A percentile compares a stretch with the other conserved stretches of the same genome.
phyloP scores from a whole-genome alignment of 37 sponge, comb jelly and placozoan species.

The Dysidea cf. avara region DNA sequence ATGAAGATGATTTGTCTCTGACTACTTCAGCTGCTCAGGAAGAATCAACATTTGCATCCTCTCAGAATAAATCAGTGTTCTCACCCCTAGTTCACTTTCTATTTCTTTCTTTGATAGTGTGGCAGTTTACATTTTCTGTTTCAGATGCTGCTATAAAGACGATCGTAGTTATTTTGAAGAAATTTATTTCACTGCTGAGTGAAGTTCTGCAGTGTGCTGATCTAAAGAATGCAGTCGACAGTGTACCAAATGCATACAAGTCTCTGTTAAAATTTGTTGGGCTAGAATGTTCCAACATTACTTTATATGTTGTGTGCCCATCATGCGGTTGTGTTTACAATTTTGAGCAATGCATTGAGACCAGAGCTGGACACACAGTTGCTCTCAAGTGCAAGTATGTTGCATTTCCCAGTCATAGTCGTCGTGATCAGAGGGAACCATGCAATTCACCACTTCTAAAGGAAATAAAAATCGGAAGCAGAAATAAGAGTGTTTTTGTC shows the following conservation, averaged over 20 bases:
- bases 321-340: slow-evolving; percentile 51
- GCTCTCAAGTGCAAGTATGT: slow-evolving; percentile 47
- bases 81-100: too few relatives aligned
- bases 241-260: background rate
- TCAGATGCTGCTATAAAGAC: slow-evolving; percentile 2
- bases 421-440: background rate
- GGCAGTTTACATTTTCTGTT: background rate
- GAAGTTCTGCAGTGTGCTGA: background rate
- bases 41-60: too few relatives aligned
- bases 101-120: too few relatives aligned
- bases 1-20: too few relatives aligned
- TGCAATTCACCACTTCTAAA: slow-evolving; percentile 40
- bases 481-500: slow-evolving; percentile 2
- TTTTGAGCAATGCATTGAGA: slow-evolving; percentile 32
- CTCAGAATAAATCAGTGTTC: too few relatives aligned
- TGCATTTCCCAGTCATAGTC: slow-evolving; percentile 57
- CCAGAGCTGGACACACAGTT: slow-evolving; percentile 1
- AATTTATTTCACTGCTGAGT: background rate
- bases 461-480: slow-evolving; percentile 2
- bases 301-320: slow-evolving; percentile 54
- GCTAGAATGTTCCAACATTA: background rate
- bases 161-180: background rate
- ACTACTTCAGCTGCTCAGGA: too few relatives aligned
- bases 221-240: background rate
- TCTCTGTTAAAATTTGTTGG: background rate